Conservation (phyloP, 2,888 invertebrate genomes). For the Chrysolina americana region DNA sequence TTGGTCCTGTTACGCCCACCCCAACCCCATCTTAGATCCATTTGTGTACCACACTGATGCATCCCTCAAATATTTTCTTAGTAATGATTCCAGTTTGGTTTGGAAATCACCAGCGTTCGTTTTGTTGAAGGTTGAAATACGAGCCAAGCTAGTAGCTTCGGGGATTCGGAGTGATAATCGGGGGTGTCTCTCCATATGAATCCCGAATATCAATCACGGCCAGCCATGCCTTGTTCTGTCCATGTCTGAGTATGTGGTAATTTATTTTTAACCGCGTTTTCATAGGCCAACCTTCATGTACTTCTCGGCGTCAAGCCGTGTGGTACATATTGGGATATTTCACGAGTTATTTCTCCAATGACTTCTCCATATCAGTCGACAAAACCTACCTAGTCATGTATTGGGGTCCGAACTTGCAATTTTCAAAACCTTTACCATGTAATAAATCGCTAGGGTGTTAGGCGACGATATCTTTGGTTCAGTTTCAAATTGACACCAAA, state of each 20-base stretch:
- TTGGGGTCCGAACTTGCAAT: too few relatives aligned
- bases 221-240: constrained; percentile 25
- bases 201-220: constrained; percentile 31
- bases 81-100: constrained; percentile 33
- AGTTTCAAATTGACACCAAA: too few relatives aligned
- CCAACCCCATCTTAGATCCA: too few relatives aligned
- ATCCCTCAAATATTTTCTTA: constrained; percentile 22
- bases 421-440: too few relatives aligned
- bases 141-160: constrained; percentile 36
- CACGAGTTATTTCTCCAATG: constrained; percentile 25
- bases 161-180: constrained; percentile 32
- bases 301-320: constrained; percentile 29
- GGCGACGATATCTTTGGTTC: too few relatives aligned
- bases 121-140: constrained; percentile 29
- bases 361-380: too few relatives aligned
- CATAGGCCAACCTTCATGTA: constrained; percentile 24
- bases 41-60: constrained; percentile 32
- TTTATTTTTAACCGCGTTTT: constrained; percentile 17
- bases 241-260: constrained; percentile 28
- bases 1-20: too few relatives aligned
- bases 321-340: constrained; percentile 29
- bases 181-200: too few relatives aligned
- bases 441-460: too few relatives aligned
- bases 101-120: constrained; percentile 8
- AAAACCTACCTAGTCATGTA: too few relatives aligned